A percentile compares a stretch with the other conserved stretches of the same genome.
These are phyloP conservation scores for Psittacula cyanocephala DNA, from an alignment of 2,113 vertebrate genomes.

Conservation along the genomic window DNA sequence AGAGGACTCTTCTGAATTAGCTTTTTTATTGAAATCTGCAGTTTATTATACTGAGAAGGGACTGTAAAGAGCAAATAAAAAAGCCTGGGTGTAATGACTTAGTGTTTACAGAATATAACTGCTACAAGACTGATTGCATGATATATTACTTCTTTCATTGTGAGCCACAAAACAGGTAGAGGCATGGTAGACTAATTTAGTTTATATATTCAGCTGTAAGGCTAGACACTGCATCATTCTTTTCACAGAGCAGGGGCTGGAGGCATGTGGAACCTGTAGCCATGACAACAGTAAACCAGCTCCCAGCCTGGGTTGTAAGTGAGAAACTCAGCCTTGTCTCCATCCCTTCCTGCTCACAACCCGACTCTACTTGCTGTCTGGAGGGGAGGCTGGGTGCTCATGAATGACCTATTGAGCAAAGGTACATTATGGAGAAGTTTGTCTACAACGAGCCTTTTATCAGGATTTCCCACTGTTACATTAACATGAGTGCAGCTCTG, in stretches of 20 bases:
- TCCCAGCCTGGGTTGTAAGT: slow-evolving; percentile 59
- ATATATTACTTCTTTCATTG: slow-evolving; percentile 79
- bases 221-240: slow-evolving; percentile 86
- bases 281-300: slow-evolving; percentile 79
- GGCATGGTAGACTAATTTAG: slow-evolving; percentile 80
- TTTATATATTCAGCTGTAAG: slow-evolving; percentile 83
- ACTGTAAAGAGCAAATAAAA: slow-evolving; percentile 43
- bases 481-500: neutral
- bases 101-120: slow-evolving; percentile 55
- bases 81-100: slow-evolving; percentile 59
- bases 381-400: slow-evolving; percentile 62
- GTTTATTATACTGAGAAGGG: slow-evolving; percentile 45
- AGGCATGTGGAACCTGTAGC: slow-evolving; percentile 75
- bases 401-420: slow-evolving; percentile 80
- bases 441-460: slow-evolving; percentile 35
- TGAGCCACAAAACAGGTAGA: slow-evolving; percentile 80
- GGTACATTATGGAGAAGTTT: neutral
- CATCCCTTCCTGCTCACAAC: slow-evolving; percentile 74
- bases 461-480: neutral
- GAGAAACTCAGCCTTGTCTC: slow-evolving; percentile 81
- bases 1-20: slow-evolving; percentile 31
- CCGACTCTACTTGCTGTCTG: slow-evolving; percentile 62
- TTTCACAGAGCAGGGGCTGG: slow-evolving; percentile 75
- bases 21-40: slow-evolving; percentile 48
- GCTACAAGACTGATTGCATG: slow-evolving; percentile 70